These are phyloP conservation scores for Panthera tigris DNA, from an alignment of 2,113 vertebrate genomes.

Conservation along the genomic window DNA sequence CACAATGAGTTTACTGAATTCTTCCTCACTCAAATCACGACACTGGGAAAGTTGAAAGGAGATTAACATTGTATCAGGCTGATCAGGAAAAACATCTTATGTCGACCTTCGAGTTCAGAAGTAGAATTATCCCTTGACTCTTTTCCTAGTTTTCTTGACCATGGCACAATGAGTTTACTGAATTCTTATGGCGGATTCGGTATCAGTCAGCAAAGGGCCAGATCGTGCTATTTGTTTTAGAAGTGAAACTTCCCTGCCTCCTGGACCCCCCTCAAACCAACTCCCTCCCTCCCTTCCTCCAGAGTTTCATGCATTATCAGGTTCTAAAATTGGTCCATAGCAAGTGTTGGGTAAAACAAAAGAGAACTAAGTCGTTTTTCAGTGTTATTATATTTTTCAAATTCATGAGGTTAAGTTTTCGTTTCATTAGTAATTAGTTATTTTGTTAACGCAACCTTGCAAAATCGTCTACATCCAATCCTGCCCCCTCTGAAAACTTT, in stretches of 20 bases:
- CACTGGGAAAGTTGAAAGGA: not conserved
- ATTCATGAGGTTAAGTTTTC: not conserved
- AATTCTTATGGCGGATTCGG: not conserved
- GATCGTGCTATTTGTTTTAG: not conserved
- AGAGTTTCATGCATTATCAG: not conserved
- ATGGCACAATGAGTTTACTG: not conserved
- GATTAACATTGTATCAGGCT: not conserved
- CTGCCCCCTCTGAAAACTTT: not conserved
- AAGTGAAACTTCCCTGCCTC: not conserved
- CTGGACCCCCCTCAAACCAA: not conserved
- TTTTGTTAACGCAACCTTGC: not conserved
- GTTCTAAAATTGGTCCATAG: not conserved
- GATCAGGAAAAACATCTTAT: not conserved
- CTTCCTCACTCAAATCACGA: not conserved
- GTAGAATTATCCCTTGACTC: not conserved
- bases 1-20: too few relatives aligned
- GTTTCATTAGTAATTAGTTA: not conserved
- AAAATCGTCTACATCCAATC: not conserved
- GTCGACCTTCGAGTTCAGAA: not conserved
- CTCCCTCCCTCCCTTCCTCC: not conserved
- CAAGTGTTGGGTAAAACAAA: not conserved
- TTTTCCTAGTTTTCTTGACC: not conserved
- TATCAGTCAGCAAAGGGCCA: not conserved
- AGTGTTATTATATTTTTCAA: slow-evolving; percentile 20
- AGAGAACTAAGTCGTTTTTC: not conserved